Evolutionary conservation across 2,113 vertebrate species (phyloP).

Genomic region (Leucopsar rothschildi): DNA sequence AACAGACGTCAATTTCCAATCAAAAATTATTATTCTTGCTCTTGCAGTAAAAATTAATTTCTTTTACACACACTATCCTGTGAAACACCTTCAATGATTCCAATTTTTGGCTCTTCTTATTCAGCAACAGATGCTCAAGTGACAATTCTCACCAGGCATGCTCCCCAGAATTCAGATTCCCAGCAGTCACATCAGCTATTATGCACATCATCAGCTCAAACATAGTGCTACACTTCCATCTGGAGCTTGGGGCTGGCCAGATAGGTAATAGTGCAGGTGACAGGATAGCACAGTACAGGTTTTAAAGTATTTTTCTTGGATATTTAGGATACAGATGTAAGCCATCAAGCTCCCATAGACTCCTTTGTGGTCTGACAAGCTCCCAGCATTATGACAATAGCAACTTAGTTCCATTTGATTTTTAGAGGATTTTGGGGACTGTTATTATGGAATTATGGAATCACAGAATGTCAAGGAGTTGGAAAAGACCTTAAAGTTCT

Average conservation of each 20-base stretch:
- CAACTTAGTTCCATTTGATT: not conserved
- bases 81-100: rapidly evolving
- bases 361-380: not conserved
- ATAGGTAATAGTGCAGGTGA: rapidly evolving
- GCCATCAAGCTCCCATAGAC: not conserved
- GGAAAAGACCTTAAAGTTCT: not conserved
- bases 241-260: not conserved
- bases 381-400: not conserved
- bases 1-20: not conserved
- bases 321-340: not conserved
- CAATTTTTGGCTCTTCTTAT: not conserved
- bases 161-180: not conserved
- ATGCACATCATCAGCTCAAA: rapidly evolving
- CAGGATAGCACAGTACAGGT: rapidly evolving
- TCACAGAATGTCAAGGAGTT: not conserved
- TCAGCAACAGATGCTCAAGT: not conserved
- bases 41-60: not conserved
- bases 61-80: not conserved
- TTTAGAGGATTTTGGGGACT: not conserved
- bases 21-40: not conserved
- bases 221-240: rapidly evolving
- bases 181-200: not conserved
- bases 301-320: not conserved
- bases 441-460: not conserved
- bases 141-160: not conserved